Conservation (phyloP, 2,888 invertebrate species). For the Noctuana brunneofusca region DNA sequence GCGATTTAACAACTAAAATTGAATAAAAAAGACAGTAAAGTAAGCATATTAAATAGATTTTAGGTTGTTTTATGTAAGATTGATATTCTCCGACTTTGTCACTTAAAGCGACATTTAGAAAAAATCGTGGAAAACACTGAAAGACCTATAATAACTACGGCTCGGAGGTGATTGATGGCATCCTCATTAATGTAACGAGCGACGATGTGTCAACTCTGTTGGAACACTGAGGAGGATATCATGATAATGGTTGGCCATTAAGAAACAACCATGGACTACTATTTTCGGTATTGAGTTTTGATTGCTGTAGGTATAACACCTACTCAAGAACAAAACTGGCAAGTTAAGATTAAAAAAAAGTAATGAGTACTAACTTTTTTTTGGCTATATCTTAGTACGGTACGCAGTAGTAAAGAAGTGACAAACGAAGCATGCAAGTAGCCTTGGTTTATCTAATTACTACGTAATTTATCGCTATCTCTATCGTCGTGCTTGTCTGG, state of each 20-base stretch:
- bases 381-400: no score
- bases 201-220: constrained; percentile 18
- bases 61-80: no score
- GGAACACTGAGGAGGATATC: neutral
- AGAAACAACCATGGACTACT: constrained; percentile 2
- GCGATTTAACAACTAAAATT: neutral
- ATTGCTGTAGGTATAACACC: no score
- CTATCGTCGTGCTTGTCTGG: no score
- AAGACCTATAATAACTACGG: neutral
- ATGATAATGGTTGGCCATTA: neutral
- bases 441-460: no score
- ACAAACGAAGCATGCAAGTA: no score
- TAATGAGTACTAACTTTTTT: no score
- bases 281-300: neutral
- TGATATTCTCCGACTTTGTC: neutral
- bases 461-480: no score
- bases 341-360: no score
- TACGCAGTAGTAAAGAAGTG: no score
- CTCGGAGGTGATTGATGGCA: constrained; percentile 21
- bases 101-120: neutral
- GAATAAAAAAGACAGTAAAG: neutral
- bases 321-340: no score
- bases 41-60: no score
- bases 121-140: neutral
- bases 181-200: constrained; percentile 24